Base-by-base conservation (phyloP, 2,888 invertebrate species). In the Teleiodes luculella region DNA sequence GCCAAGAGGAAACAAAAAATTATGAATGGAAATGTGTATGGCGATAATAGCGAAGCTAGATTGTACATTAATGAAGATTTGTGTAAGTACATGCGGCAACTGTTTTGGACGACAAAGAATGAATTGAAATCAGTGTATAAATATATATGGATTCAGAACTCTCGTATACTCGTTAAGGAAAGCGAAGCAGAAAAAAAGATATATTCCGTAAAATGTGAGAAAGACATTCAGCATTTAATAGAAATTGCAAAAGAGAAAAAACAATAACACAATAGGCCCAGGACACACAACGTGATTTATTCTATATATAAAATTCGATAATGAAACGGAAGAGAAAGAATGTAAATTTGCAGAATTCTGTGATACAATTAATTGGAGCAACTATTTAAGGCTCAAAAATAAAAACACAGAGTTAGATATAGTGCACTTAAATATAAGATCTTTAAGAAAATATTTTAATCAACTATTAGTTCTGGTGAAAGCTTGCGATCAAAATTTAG, bases 341-440 rank as follows among this genome's bases (percentile, higher is more conserved):
- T 4, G 11, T 14, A n/a, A 53, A 2, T 24, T 35, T 45, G 16
- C 14, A 4, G 33, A 36, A 28, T 53, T 31, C 28, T 20, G 0
- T 2, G 20, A 47, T 30, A 16, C 16, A 14, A 4, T 8, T n/a
- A 8, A 2, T 36, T 53, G 53, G 53, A 36, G 10, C 1, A 24
- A 16, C 4, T 3, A 47, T 16, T 7, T 36, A 4, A 14, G 11
- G 1, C 16, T 7, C n/a, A 31, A 16, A 13, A 7, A 10, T 0
- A 14, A 36, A 14, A 7, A n/a, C 1, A 13, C 11, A n/a, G n/a
- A 35, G 4, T n/a, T 53, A 14, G 10, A 53, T 11, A 14, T 39
- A 13, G 1, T 53, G 31, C 54, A 57, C 14, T 11, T 54, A n/a
- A 57, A 57, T 31, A 57, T 57, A 16, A 36, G 57, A 31, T 57